Percentiles rank a stretch among this genome's conserved stretches.
These are phyloP conservation scores for Scaptomyza tumidula DNA, from an alignment of 2,888 invertebrate species.

Conservation along the genomic window DNA sequence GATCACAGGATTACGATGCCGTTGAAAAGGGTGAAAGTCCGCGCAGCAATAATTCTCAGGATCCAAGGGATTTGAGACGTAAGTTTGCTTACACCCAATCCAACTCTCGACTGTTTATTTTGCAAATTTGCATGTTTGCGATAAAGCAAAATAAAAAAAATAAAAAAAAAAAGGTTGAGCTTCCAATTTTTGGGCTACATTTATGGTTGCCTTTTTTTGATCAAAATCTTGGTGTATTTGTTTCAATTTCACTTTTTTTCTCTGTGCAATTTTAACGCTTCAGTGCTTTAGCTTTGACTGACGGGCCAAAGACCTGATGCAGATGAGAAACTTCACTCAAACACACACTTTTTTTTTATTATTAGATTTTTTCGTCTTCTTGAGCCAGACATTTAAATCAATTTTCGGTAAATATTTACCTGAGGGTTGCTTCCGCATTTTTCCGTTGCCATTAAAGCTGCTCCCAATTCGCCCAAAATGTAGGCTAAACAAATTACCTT, in stretches of 20 bases:
- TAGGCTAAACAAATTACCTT: constrained; percentile 63
- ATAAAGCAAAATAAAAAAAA: constrained; percentile 38
- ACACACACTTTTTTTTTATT: constrained; percentile 35
- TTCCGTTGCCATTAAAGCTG: constrained; percentile 23
- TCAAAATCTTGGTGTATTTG: constrained; percentile 73
- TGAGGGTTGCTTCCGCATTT: constrained; percentile 48
- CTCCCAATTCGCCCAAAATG: constrained; percentile 32
- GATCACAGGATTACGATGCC: constrained; percentile 86
- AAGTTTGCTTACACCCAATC: constrained; percentile 82
- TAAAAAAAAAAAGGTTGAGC: background rate
- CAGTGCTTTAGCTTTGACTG: constrained; percentile 79
- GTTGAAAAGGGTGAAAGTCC: constrained; percentile 85
- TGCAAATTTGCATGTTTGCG: constrained; percentile 65
- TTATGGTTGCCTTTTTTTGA: constrained; percentile 60
- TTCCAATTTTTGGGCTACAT: constrained; percentile 22
- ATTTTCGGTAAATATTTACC: constrained; percentile 52
- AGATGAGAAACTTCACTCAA: constrained; percentile 29
- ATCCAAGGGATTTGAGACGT: constrained; percentile 87
- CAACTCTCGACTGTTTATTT: constrained; percentile 46
- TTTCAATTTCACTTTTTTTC: constrained; percentile 66
- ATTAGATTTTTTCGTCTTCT: constrained; percentile 60
- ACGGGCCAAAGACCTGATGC: constrained; percentile 39
- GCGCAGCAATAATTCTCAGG: constrained; percentile 84
- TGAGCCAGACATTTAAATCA: constrained; percentile 48
- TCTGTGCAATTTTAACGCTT: constrained; percentile 81